These are phyloP conservation scores for Orbicella faveolata DNA, from an alignment of 64 coral and sea anemone species.

Conservation along the genomic window DNA sequence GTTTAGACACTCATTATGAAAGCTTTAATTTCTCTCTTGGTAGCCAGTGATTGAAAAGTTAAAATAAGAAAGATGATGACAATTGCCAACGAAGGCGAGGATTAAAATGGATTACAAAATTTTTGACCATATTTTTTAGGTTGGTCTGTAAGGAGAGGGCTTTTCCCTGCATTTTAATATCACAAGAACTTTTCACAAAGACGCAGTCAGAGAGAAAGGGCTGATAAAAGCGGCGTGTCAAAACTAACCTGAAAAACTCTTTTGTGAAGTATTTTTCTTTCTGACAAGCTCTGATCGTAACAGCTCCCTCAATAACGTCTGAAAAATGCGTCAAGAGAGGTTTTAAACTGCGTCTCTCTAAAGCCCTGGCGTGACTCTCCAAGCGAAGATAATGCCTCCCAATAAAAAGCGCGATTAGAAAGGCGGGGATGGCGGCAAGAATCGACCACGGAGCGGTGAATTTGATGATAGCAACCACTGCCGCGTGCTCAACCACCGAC, in stretches of 20 bases:
- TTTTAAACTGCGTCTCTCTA: slow-evolving; percentile 30
- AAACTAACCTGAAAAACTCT: slow-evolving; percentile 57
- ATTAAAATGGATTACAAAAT: too few species aligned
- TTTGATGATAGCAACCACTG: slow-evolving; percentile 34
- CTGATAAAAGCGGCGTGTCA: too few species aligned
- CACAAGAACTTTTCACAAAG: too few species aligned
- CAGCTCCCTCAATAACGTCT: slow-evolving; percentile 49
- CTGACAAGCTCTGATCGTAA: slow-evolving; percentile 50
- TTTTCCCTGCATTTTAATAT: too few species aligned
- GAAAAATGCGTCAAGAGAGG: slow-evolving; percentile 45
- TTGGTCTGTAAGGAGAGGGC: too few species aligned
- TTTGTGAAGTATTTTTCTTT: slow-evolving; percentile 48
- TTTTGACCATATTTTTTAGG: too few species aligned
- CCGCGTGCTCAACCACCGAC: slow-evolving; percentile 42
- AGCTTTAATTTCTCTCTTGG: too few species aligned
- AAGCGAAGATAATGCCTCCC: slow-evolving; percentile 48
- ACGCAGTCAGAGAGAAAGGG: background rate
- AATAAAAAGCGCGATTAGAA: slow-evolving; percentile 28
- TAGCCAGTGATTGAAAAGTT: too few species aligned
- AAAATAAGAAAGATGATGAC: too few species aligned
- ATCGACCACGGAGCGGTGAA: slow-evolving; percentile 17
- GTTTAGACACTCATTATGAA: too few species aligned
- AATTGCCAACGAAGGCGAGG: too few species aligned
- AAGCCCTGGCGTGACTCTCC: slow-evolving; percentile 13
- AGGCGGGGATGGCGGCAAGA: slow-evolving; percentile 47